These are phyloP conservation scores for Corythaixoides concolor DNA, from an alignment of 2,113 vertebrate genomes.

Conservation along the genomic window DNA sequence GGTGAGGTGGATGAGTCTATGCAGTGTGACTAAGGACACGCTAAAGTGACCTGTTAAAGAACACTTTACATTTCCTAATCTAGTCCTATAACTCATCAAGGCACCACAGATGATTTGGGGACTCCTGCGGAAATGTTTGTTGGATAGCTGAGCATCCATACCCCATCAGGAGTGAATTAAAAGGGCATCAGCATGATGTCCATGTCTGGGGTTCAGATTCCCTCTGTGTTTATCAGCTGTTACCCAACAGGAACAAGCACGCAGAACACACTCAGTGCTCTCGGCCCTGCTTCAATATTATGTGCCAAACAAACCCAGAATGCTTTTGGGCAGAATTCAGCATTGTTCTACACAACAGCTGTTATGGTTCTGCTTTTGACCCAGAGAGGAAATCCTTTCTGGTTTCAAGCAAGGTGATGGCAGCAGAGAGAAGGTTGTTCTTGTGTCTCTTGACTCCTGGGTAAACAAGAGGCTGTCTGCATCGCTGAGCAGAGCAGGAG, in stretches of 20 bases:
- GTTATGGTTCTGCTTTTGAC: background rate
- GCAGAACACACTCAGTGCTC: background rate
- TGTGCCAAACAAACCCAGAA: background rate
- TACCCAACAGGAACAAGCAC: background rate
- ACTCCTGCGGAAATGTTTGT: background rate
- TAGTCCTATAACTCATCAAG: background rate
- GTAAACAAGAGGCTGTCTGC: background rate
- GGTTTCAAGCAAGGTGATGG: background rate
- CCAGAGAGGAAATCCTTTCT: conserved; percentile 43
- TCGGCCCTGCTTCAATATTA: background rate
- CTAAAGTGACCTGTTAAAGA: background rate
- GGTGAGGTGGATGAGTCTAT: background rate
- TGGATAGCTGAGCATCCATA: background rate
- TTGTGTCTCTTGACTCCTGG: background rate
- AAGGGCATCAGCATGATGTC: background rate
- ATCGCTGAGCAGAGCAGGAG: background rate
- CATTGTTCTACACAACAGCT: background rate
- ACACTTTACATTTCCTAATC: background rate
- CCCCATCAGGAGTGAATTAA: background rate
- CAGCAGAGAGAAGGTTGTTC: background rate
- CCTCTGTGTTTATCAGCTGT: background rate
- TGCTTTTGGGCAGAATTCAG: background rate
- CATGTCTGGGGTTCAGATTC: background rate
- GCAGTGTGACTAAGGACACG: background rate
- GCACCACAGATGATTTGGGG: background rate